Conservation (phyloP, 2,888 invertebrate species). For the Selenia dentaria region DNA sequence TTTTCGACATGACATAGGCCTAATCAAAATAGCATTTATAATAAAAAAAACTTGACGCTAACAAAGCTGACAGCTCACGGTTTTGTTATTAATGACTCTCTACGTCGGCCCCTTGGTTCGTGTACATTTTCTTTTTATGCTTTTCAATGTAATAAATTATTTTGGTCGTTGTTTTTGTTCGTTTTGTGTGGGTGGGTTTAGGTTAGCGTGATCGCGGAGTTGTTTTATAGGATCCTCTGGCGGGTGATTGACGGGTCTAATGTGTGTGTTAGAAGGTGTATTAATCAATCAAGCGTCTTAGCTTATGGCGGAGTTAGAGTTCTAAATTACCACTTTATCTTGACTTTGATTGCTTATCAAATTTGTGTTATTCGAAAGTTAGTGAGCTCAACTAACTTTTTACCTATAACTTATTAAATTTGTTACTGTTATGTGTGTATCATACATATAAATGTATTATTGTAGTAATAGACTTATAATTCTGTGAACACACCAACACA, state of each 20-base stretch:
- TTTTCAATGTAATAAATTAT: slow-evolving; percentile 74
- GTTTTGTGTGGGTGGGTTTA: slow-evolving; percentile 59
- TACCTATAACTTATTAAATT: no score
- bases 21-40: slow-evolving; percentile 86
- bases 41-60: slow-evolving; percentile 78
- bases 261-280: slow-evolving; percentile 63
- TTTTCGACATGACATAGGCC: slow-evolving; percentile 85
- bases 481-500: no score
- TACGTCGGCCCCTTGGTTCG: slow-evolving; percentile 51
- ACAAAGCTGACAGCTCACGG: slow-evolving; percentile 81
- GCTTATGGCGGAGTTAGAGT: slow-evolving; percentile 62
- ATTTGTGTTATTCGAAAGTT: slow-evolving; percentile 49
- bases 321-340: slow-evolving; percentile 50
- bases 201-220: slow-evolving; percentile 63
- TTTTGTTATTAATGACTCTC: slow-evolving; percentile 78
- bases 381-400: no score
- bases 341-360: slow-evolving; percentile 58
- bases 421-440: no score
- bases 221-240: slow-evolving; percentile 61
- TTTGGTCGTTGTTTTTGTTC: slow-evolving; percentile 61
- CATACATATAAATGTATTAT: no score
- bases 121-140: slow-evolving; percentile 57
- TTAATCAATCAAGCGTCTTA: slow-evolving; percentile 72
- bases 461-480: no score
- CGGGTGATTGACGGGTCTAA: slow-evolving; percentile 74